These are phyloP conservation scores for Dinomys branickii DNA, from an alignment of 2,113 vertebrate species.

Conservation along the genomic window DNA sequence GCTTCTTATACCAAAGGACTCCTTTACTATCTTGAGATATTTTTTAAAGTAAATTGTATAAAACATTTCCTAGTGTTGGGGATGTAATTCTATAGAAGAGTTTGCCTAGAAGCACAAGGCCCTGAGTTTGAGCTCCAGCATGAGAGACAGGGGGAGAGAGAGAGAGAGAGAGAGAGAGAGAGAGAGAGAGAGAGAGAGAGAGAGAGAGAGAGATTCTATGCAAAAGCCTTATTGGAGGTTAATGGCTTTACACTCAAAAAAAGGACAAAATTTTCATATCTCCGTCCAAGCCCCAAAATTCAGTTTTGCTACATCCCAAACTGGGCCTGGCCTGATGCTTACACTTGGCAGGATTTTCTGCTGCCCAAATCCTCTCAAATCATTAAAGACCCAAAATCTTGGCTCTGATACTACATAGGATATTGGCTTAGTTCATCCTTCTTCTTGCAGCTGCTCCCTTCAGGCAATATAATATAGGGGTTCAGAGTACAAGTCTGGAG, in stretches of 20 bases:
- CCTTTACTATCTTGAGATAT: background rate
- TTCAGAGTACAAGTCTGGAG: background rate
- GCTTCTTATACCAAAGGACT: background rate
- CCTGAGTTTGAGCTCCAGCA: background rate
- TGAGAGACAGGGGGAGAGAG: background rate
- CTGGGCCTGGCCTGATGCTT: background rate
- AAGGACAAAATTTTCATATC: background rate
- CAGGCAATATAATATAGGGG: background rate
- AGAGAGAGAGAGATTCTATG: background rate
- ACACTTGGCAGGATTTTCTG: background rate
- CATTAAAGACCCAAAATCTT: constrained; percentile 1
- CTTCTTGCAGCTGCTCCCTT: background rate
- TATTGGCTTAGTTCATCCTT: background rate
- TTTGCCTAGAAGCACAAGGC: background rate
- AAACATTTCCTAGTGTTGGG: background rate
- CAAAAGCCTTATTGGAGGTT: background rate
- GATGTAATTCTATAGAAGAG: background rate
- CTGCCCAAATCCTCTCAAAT: background rate
- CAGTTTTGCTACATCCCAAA: background rate
- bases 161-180: background rate
- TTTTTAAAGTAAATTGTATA: background rate
- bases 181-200: background rate
- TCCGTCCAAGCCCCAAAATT: background rate
- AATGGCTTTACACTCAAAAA: background rate
- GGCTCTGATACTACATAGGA: background rate